Evolutionary conservation across 2,888 invertebrate genomes (phyloP).

Genomic region (Ichneumoninae sp.): DNA sequence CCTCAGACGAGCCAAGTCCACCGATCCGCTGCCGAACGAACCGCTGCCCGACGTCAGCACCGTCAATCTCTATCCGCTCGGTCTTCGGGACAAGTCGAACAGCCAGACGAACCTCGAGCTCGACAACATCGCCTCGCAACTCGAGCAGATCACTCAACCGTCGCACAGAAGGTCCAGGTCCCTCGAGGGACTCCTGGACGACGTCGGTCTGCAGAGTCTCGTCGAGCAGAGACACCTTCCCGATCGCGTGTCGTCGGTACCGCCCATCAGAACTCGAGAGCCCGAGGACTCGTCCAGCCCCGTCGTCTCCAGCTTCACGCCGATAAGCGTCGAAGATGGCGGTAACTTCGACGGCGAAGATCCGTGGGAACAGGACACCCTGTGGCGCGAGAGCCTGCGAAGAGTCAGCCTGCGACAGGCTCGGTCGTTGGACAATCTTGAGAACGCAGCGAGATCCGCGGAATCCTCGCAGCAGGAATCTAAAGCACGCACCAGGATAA

Average conservation of each 20-base stretch:
- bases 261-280: constrained; percentile 63
- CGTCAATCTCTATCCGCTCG: constrained; percentile 83
- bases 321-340: constrained; percentile 52
- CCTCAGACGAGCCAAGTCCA: constrained; percentile 85
- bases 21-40: constrained; percentile 79
- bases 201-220: constrained; percentile 82
- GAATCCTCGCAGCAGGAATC: constrained; percentile 66
- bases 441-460: constrained; percentile 83
- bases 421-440: constrained; percentile 92
- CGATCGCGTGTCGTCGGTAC: constrained; percentile 67
- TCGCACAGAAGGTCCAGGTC: constrained; percentile 86
- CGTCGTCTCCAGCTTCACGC: constrained; percentile 27
- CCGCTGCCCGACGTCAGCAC: constrained; percentile 75
- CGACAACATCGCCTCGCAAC: constrained; percentile 61
- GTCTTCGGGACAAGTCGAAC: constrained; percentile 81
- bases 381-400: constrained; percentile 92
- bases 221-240: constrained; percentile 78
- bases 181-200: constrained; percentile 87
- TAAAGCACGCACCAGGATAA: constrained; percentile 85
- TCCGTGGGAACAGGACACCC: constrained; percentile 93
- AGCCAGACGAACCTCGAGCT: constrained; percentile 69
- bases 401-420: constrained; percentile 93
- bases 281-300: background rate
- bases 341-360: constrained; percentile 85
- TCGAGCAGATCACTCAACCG: constrained; percentile 65